These are phyloP conservation scores for Crossaster papposus DNA, from an alignment of 53 echinoderm and acorn worm species.

Conservation along the genomic window DNA sequence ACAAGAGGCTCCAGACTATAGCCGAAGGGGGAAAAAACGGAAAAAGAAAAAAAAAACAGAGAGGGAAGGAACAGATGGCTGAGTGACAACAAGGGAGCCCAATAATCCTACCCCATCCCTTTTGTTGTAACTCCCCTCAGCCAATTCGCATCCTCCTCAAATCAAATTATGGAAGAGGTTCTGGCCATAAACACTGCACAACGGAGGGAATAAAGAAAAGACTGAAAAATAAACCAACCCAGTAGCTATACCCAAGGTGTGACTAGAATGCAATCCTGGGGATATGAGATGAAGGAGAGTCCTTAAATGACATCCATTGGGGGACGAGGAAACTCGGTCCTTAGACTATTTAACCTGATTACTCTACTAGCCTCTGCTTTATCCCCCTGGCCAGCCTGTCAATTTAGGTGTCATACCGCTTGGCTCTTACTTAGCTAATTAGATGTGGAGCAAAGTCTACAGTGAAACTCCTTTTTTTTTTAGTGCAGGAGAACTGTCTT, in stretches of 20 bases:
- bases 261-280: conserved; percentile 6
- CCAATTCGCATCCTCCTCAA: conserved; percentile 31
- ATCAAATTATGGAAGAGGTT: conserved; percentile 33
- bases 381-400: conserved; percentile 32
- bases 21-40: background rate
- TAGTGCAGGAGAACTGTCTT: background rate
- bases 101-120: background rate
- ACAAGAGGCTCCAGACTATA: background rate
- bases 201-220: background rate
- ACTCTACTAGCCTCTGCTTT: conserved; percentile 12
- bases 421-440: background rate
- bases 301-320: conserved; percentile 7
- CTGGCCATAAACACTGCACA: background rate
- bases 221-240: background rate
- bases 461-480: too few relatives aligned
- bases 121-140: conserved; percentile 17
- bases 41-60: too few relatives aligned
- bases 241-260: background rate
- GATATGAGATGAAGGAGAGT: background rate
- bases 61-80: conserved; percentile 9
- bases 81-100: background rate
- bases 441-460: background rate
- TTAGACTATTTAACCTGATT: conserved; percentile 58
- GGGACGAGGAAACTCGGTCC: background rate
- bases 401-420: conserved; percentile 25